These are phyloP conservation scores for Sebastes iracundus DNA, from an alignment of 2,797 vertebrate species.

Conservation along the genomic window DNA sequence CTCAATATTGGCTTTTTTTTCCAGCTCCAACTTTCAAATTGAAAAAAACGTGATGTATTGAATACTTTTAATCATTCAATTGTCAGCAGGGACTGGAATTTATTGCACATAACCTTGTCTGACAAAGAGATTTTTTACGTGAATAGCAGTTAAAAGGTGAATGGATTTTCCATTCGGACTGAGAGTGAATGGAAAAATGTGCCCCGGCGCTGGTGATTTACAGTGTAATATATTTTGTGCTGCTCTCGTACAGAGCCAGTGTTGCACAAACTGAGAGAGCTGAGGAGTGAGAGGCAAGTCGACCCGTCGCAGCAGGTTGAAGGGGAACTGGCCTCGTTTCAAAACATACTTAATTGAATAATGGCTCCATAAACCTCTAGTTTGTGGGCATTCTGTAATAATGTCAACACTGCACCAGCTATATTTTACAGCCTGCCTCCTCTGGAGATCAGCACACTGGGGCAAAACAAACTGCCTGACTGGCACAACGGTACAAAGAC, in stretches of 20 bases:
- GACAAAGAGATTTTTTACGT: background rate
- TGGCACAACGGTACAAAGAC: background rate
- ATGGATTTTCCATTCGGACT: conserved; percentile 30
- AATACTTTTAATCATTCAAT: conserved; percentile 18
- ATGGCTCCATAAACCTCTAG: conserved; percentile 32
- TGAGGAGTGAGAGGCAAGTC: background rate
- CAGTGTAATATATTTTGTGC: background rate
- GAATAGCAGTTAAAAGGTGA: conserved; percentile 5
- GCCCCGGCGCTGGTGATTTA: conserved; percentile 5
- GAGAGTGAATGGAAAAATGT: conserved; percentile 12
- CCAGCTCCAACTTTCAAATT: background rate
- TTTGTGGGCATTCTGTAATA: conserved; percentile 10
- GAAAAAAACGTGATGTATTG: background rate
- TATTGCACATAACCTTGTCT: conserved; percentile 5
- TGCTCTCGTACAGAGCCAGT: background rate
- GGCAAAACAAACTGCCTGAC: conserved; percentile 8
- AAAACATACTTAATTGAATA: conserved; percentile 26
- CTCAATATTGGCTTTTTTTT: background rate
- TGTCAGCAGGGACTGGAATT: background rate
- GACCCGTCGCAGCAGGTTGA: background rate
- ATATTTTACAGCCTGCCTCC: conserved; percentile 3
- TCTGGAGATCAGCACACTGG: background rate
- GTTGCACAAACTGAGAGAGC: background rate
- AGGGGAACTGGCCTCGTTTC: conserved; percentile 3
- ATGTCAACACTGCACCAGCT: conserved; percentile 17